Conservation (phyloP, 2,797 vertebrate genomes). For the Anableps anableps region DNA sequence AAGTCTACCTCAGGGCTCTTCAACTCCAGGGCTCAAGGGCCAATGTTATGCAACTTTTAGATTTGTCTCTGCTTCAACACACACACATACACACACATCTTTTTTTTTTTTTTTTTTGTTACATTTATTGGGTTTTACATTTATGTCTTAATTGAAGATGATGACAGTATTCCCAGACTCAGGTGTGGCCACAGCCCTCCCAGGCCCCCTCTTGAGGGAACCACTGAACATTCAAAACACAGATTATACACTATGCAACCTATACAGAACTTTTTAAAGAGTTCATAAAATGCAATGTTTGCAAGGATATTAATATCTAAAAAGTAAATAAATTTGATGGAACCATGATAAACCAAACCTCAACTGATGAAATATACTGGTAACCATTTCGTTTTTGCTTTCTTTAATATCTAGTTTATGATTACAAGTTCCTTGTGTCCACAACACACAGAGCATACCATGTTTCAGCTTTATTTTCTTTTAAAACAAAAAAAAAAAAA, state of each 20-base stretch:
- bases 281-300: not conserved
- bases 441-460: constrained; percentile 24
- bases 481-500: not conserved
- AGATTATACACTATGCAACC: not conserved
- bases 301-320: not conserved
- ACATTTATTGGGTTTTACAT: no score
- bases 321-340: no score
- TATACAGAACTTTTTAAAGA: not conserved
- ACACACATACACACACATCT: no score
- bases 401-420: not conserved
- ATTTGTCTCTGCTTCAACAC: no score
- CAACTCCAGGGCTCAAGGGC: no score
- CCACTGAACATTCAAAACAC: not conserved
- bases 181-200: no score
- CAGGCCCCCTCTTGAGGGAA: no score
- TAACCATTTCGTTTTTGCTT: not conserved
- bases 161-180: no score
- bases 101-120: no score
- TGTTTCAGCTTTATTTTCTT: constrained; percentile 65
- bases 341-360: not conserved
- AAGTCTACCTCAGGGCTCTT: no score
- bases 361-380: not conserved
- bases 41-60: no score
- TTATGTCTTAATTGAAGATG: no score
- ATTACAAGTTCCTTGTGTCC: not conserved